Base-by-base conservation (phyloP, 2,888 invertebrate genomes). In the Oegoconia quadripuncta region DNA sequence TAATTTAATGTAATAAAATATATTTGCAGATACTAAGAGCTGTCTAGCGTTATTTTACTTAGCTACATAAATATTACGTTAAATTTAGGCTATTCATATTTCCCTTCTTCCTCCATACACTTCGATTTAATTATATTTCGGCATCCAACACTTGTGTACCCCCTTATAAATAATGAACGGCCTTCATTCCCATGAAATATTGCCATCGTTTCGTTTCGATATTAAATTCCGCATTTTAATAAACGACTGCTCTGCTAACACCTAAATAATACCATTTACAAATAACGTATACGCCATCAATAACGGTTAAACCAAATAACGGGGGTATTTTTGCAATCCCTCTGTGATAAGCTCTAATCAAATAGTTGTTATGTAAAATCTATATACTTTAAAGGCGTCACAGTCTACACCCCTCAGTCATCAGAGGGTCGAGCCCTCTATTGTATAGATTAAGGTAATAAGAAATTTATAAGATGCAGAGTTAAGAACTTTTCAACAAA, bases 331-430 rank as follows among this genome's bases (percentile, higher is more conserved):
- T n/a, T n/a, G n/a, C n/a, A n/a, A 17, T 34, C 52, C 41, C 46
- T 56, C 62, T 55, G 55, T 59, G 50, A 50, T 59, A 55, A 60
- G 62, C 59, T 64, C 70, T 83, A 80, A 86, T 84, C 82, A 83
- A 84, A 84, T 80, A 83, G 80, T 76, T 69, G 67, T 73, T 65
- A 75, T 72, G 70, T 72, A 68, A 62, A 59, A 60, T 50, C 71
- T 76, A 74, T 73, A 67, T 73, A 72, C 20, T 34, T 28, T 28
- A 35, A 55, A 48, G 48, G 48, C 51, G 55, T 53, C 44, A 62
- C 49, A 58, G 51, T 62, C 63, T 52, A 57, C 67, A 65, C 75
- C 74, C 62, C 53, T 57, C 48, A 56, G 59, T 70, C 66, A 66
- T 65, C 64, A 52, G 60, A 50, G 55, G 51, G 56, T 42, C 27